phyloP scores from a whole-genome alignment of 53 echinoderm and acorn worm genomes.

The Stichopus horrens region DNA sequence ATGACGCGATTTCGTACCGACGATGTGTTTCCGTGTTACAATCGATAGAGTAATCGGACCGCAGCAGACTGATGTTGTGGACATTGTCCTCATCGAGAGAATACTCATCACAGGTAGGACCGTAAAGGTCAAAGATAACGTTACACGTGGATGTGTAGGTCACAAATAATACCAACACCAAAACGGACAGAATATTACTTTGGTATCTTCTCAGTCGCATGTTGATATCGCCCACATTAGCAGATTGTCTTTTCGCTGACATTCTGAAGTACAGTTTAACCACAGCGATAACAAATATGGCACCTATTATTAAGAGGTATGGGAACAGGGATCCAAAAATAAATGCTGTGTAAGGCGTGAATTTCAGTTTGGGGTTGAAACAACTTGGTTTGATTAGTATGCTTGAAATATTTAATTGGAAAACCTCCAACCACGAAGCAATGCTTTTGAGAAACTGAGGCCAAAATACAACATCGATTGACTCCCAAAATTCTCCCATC shows the following conservation, averaged over 20 bases:
- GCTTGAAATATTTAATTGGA: conserved; percentile 6
- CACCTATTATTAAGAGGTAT: not conserved
- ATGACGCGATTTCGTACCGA: conserved; percentile 4
- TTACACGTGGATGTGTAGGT: conserved; percentile 44
- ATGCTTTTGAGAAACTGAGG: not conserved
- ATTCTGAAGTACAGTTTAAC: not conserved
- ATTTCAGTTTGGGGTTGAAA: not conserved
- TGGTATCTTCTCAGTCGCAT: not conserved
- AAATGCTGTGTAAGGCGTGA: conserved; percentile 5
- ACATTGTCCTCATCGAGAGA: not conserved
- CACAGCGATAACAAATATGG: not conserved
- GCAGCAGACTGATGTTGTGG: conserved; percentile 4
- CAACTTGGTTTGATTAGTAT: conserved; percentile 1
- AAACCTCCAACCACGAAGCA: not conserved
- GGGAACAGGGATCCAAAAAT: not conserved
- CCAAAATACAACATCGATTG: conserved; percentile 9
- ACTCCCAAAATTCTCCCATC: conserved; percentile 40
- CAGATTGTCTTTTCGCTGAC: not conserved
- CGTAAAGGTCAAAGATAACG: conserved; percentile 30
- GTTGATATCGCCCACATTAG: not conserved
- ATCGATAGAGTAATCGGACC: conserved; percentile 38
- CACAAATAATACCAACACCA: conserved; percentile 19
- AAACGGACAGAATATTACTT: not conserved
- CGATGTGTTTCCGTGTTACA: not conserved
- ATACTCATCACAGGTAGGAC: conserved; percentile 22